Conservation (phyloP, 2,113 vertebrate species). For the Callaeas wilsoni region DNA sequence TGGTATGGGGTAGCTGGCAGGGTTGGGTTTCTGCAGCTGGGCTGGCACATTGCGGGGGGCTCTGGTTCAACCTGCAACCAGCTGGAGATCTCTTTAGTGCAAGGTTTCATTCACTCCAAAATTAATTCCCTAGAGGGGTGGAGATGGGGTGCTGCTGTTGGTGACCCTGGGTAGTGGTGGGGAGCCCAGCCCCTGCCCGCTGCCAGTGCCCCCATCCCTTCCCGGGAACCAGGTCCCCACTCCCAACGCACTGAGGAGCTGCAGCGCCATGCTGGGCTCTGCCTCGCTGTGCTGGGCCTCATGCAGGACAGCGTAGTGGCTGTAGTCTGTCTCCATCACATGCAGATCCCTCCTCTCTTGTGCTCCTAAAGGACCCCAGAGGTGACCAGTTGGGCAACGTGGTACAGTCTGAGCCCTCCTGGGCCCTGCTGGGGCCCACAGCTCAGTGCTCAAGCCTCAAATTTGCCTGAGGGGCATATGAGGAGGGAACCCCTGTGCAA, state of each 20-base stretch:
- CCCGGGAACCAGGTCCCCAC: rapidly evolving
- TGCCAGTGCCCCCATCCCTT: rapidly evolving
- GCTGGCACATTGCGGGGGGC: not conserved
- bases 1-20: not conserved
- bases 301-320: not conserved
- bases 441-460: not conserved
- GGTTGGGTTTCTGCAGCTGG: not conserved
- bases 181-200: not conserved
- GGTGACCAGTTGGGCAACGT: rapidly evolving
- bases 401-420: not conserved
- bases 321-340: not conserved
- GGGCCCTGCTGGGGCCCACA: rapidly evolving
- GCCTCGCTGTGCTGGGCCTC: rapidly evolving
- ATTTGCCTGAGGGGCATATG: not conserved
- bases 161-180: rapidly evolving
- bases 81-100: rapidly evolving
- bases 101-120: not conserved
- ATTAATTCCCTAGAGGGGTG: not conserved
- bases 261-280: not conserved
- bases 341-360: not conserved
- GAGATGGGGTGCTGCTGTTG: rapidly evolving
- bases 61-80: not conserved
- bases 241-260: not conserved
- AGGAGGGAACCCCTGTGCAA: rapidly evolving
- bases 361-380: not conserved